Conservation (phyloP, 30 jellyfish, hydroid and myxozoan species). For the Hydractinia symbiolongicarpus region DNA sequence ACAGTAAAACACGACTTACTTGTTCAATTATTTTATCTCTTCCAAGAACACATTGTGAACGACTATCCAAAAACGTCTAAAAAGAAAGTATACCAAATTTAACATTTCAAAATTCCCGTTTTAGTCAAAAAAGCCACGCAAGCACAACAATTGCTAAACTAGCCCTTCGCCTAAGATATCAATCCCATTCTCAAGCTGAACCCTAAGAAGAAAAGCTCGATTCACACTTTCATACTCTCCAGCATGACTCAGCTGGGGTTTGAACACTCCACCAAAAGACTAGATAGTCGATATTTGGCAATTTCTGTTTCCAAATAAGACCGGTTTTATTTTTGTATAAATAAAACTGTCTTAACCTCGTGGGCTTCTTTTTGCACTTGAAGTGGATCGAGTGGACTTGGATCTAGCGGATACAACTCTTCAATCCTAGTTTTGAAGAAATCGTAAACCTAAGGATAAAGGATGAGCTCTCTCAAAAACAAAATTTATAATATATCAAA, state of each 20-base stretch:
- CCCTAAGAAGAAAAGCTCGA: no score
- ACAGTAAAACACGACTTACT: conserved; percentile 29
- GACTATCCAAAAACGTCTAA: conserved; percentile 90
- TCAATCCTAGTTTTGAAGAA: conserved; percentile 40
- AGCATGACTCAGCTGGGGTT: no score
- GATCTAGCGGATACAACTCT: conserved; percentile 52
- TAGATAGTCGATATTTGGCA: no score
- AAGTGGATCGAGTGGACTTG: conserved; percentile 57
- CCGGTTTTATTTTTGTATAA: background rate
- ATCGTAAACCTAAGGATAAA: conserved; percentile 48
- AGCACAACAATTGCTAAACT: no score
- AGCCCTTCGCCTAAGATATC: no score
- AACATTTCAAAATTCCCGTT: no score
- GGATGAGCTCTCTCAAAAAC: no score
- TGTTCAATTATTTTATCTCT: conserved; percentile 67
- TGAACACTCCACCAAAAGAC: no score
- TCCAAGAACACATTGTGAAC: conserved; percentile 97
- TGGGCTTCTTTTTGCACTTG: conserved; percentile 59
- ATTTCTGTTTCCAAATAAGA: no score
- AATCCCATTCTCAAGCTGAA: no score
- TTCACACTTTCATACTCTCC: no score
- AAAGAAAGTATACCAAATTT: background rate
- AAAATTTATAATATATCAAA: background rate
- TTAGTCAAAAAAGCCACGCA: no score
- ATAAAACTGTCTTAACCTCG: conserved; percentile 37